Evolutionary conservation across 2,113 vertebrate species (phyloP).

Genomic region (Eonycteris spelaea): DNA sequence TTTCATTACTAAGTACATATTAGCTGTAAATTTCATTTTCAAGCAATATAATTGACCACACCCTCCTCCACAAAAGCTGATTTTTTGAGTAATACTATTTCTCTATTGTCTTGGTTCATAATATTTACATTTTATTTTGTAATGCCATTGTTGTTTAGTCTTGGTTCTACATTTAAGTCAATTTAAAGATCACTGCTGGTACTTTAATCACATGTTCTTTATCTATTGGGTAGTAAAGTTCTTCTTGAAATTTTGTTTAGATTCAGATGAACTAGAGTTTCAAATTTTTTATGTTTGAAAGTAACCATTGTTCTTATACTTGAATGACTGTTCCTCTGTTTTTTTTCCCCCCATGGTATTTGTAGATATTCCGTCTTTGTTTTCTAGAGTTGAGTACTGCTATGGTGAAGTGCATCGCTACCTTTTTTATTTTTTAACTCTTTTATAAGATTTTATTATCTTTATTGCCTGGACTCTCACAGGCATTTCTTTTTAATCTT

Average conservation of each 20-base stretch:
- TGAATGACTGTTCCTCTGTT: not conserved
- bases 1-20: not conserved
- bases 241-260: not conserved
- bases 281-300: not conserved
- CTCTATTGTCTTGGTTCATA: not conserved
- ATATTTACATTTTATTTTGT: slow-evolving; percentile 10
- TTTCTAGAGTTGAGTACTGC: not conserved
- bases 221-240: not conserved
- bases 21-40: not conserved
- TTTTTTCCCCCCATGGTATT: not conserved
- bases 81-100: not conserved
- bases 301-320: not conserved
- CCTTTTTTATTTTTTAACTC: not conserved
- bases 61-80: not conserved
- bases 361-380: not conserved
- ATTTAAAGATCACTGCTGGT: not conserved
- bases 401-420: not conserved
- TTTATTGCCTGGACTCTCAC: not conserved
- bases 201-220: not conserved
- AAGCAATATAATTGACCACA: not conserved
- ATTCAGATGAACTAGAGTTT: not conserved
- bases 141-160: not conserved
- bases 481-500: not conserved
- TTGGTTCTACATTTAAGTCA: not conserved
- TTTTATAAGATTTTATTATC: not conserved